A percentile compares a stretch with the other conserved stretches of the same genome.
Evolutionary conservation across 1,140 invertebrate genomes (phyloP).

Genomic region (Diabrotica undecimpunctata): DNA sequence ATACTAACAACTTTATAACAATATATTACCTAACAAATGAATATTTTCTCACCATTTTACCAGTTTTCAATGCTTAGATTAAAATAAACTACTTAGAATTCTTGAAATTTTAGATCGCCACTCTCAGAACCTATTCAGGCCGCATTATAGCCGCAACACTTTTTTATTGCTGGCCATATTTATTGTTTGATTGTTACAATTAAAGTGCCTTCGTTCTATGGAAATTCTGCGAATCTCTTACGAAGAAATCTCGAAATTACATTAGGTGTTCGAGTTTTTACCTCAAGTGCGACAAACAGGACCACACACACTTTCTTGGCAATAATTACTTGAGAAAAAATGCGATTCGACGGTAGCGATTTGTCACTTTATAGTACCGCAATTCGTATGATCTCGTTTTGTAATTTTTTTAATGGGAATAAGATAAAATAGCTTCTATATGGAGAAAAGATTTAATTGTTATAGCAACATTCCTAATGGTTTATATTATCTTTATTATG

Average conservation of each 20-base stretch:
- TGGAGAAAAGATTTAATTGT: too few species aligned
- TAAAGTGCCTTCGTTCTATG: neutral
- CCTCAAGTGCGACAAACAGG: neutral
- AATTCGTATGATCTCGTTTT: too few species aligned
- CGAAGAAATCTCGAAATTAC: neutral
- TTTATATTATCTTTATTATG: too few species aligned
- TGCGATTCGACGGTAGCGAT: too few species aligned
- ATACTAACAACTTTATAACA: too few species aligned
- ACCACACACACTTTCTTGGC: neutral
- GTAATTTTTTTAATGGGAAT: too few species aligned
- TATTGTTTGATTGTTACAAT: neutral
- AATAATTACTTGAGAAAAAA: neutral
- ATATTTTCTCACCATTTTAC: too few species aligned
- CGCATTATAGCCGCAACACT: neutral
- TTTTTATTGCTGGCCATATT: conserved; percentile 2
- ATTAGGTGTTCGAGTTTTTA: conserved; percentile 4
- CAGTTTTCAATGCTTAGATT: too few species aligned
- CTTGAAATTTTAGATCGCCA: neutral
- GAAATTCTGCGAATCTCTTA: neutral
- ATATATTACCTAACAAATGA: too few species aligned
- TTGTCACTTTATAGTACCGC: too few species aligned
- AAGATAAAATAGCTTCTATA: too few species aligned
- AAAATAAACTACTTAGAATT: neutral
- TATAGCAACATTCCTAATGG: too few species aligned
- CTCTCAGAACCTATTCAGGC: neutral